A percentile compares a stretch with the other conserved stretches of the same genome.
These are phyloP conservation scores for Ranitomeya imitator DNA, from an alignment of 2,113 vertebrate genomes.

Conservation along the genomic window DNA sequence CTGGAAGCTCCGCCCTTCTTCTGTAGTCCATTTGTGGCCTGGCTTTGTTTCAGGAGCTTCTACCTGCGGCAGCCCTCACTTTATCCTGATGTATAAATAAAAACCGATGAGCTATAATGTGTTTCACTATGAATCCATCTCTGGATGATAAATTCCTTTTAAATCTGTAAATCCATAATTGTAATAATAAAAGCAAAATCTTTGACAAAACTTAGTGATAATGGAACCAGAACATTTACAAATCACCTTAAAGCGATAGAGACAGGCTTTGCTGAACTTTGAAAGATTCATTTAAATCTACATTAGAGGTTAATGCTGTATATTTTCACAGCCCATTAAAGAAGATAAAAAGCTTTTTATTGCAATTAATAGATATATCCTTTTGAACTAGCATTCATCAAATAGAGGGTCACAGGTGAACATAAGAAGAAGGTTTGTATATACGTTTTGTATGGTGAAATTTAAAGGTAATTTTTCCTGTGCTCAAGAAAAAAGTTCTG, in stretches of 20 bases:
- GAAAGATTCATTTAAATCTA: constrained; percentile 1
- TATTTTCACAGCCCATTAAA: constrained; percentile 13
- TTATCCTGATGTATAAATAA: too few species aligned
- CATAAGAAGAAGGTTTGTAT: not conserved
- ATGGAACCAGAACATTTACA: not conserved
- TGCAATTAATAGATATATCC: constrained; percentile 1
- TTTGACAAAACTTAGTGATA: not conserved
- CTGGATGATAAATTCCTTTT: not conserved
- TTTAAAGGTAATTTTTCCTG: not conserved
- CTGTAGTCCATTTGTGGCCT: too few species aligned
- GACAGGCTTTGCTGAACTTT: not conserved
- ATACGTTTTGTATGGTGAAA: not conserved
- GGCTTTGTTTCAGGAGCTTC: too few species aligned
- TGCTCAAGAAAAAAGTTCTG: not conserved
- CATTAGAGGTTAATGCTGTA: not conserved
- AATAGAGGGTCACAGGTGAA: not conserved
- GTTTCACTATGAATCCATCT: too few species aligned
- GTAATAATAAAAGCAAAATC: not conserved
- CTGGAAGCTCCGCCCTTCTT: too few species aligned
- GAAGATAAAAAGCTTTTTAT: not conserved
- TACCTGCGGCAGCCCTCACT: too few species aligned
- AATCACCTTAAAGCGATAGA: not conserved
- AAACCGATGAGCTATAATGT: too few species aligned
- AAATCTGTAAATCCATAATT: not conserved
- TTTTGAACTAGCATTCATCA: not conserved